phyloP scores from a whole-genome alignment of 2,888 invertebrate genomes.

The Julus scandinavius region DNA sequence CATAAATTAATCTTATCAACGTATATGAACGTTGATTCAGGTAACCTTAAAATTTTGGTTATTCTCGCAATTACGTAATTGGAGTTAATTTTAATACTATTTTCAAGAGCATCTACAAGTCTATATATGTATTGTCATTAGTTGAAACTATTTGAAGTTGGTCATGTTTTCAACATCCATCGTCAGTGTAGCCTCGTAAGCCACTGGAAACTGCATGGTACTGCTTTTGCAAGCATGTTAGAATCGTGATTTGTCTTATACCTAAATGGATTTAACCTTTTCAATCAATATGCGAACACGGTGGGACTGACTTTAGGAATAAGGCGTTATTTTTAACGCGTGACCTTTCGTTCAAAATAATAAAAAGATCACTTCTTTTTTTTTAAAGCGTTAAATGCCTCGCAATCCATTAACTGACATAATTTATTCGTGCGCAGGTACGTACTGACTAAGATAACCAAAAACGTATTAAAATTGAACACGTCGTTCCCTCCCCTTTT shows the following conservation, averaged over 20 bases:
- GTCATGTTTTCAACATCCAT: background rate
- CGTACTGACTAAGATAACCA: background rate
- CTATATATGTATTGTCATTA: background rate
- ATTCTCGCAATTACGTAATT: too few species aligned
- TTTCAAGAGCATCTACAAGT: background rate
- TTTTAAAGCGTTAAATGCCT: background rate
- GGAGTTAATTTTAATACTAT: too few species aligned
- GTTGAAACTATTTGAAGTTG: background rate
- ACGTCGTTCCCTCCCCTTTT: background rate
- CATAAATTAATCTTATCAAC: too few species aligned
- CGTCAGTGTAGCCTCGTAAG: background rate
- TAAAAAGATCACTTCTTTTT: background rate
- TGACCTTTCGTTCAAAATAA: constrained; percentile 3
- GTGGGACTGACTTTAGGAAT: background rate
- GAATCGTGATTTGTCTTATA: constrained; percentile 8
- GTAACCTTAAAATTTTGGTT: too few species aligned
- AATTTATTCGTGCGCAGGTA: constrained; percentile 26
- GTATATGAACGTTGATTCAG: too few species aligned
- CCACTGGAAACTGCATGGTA: background rate
- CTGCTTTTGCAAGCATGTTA: background rate
- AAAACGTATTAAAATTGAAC: background rate
- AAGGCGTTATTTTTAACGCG: constrained; percentile 27
- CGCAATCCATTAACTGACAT: constrained; percentile 25
- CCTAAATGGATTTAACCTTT: constrained; percentile 27
- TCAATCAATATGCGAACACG: background rate